Base-by-base conservation (phyloP, 2,888 invertebrate genomes). In the Carterocephalus palaemon region DNA sequence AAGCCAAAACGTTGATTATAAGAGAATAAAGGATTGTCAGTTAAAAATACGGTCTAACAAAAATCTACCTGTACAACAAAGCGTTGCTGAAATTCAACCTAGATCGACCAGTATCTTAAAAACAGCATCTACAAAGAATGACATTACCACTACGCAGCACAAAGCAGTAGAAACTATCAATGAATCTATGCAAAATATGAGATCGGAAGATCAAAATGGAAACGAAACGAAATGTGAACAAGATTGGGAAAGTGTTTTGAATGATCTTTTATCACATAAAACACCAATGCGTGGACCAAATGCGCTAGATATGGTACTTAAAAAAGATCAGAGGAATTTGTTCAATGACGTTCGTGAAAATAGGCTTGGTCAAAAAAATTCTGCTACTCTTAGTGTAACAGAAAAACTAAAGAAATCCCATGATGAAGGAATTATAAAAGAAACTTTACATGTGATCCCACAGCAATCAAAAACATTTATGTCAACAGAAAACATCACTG, bases 161-260 rank as follows among this genome's bases (percentile, higher is more conserved):
- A 43, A 28, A 10, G 6, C 15, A 12, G 17, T 8, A 9, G 28
- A 9, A 17, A 37, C 17, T 19, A 23, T n/a, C 17, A 45, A 45
- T 37, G 37, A 45, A 13, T 23, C 9, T 8, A 24, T 17, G 6
- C 4, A 10, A n/a, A 19, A 19, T 47, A n/a, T 26, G 15, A 47
- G 47, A 36, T 10, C 8, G 7, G 38, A 40, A 29, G 6, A 31
- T 13, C 24, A 43, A 45, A 43, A 48, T n/a, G 6, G 17, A 6
- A 41, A 38, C 4, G 20, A 48, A n/a, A n/a, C n/a, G n/a, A n/a
- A n/a, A n/a, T n/a, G n/a, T 6, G 31, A 48, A 29, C 59, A 61
- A 38, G 77, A 82, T 52, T 84, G 84, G 84, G 65, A 74, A 51
- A 66, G 62, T 32, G 86, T 86, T 3, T 68, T 85, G 68, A 64